A percentile compares a stretch with the other conserved stretches of the same genome.
Evolutionary conservation across 1,140 invertebrate genomes (phyloP).

Genomic region (Geopemphigus sp.): DNA sequence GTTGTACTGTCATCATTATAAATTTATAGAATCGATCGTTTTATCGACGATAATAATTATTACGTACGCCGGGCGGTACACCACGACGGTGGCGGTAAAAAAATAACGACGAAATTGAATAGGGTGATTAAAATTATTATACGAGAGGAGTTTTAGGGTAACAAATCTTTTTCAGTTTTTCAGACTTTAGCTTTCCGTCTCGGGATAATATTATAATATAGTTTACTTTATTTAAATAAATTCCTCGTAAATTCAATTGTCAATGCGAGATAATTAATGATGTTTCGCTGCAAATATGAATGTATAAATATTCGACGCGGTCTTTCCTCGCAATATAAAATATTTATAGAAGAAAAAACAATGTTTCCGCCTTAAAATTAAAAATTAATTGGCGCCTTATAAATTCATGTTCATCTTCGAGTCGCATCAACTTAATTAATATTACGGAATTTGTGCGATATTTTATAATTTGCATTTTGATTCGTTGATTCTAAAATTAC

Average conservation of each 20-base stretch:
- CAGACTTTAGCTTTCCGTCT: too few species aligned
- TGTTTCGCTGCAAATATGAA: neutral
- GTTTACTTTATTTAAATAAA: neutral
- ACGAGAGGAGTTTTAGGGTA: too few species aligned
- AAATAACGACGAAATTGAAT: too few species aligned
- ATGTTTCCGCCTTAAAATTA: neutral
- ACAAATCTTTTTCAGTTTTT: too few species aligned
- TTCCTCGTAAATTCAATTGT: neutral
- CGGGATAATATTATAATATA: neutral
- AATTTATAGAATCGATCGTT: too few species aligned
- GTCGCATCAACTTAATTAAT: neutral
- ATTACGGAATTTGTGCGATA: neutral
- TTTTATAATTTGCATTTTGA: neutral
- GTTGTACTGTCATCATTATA: neutral
- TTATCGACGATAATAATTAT: too few species aligned
- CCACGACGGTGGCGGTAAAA: too few species aligned
- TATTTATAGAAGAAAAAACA: neutral
- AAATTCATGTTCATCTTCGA: neutral
- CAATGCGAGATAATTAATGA: neutral
- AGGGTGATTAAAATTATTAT: too few species aligned
- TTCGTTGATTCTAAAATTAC: neutral
- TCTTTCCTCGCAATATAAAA: neutral
- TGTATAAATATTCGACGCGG: neutral
- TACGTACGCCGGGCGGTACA: too few species aligned
- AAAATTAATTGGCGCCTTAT: neutral